These are phyloP conservation scores for Phrynosoma platyrhinos DNA, from an alignment of 2,113 vertebrate genomes.

Conservation along the genomic window DNA sequence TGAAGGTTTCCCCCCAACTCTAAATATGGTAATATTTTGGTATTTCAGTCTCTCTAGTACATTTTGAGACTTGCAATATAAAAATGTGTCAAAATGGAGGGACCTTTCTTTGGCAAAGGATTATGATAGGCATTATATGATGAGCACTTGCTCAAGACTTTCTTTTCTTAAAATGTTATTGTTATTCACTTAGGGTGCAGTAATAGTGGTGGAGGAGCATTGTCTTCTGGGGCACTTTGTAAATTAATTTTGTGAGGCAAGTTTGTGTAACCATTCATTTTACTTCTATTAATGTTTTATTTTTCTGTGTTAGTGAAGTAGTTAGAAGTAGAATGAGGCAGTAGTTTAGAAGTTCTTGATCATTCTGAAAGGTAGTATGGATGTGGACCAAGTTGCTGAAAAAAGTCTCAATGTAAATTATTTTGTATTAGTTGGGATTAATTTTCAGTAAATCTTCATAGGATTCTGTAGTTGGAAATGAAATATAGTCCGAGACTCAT, in stretches of 20 bases:
- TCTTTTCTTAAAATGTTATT: slow-evolving; percentile 25
- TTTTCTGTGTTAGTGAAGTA: background rate
- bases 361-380: background rate
- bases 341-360: background rate
- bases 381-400: background rate
- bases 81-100: slow-evolving; percentile 42
- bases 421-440: background rate
- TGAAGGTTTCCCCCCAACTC: slow-evolving; percentile 42
- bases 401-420: background rate
- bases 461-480: background rate
- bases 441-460: background rate
- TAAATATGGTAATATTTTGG: slow-evolving; percentile 33
- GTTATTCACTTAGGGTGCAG: background rate
- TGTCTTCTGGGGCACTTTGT: background rate
- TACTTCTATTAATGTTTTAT: background rate
- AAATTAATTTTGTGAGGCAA: background rate
- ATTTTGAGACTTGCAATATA: slow-evolving; percentile 42
- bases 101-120: slow-evolving; percentile 30
- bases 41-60: slow-evolving; percentile 36
- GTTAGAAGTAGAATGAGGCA: background rate
- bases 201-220: background rate
- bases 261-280: background rate
- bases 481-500: background rate
- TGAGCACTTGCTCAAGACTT: slow-evolving; percentile 19
- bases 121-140: slow-evolving; percentile 22